Percentiles rank a stretch among this genome's conserved stretches.
Evolutionary conservation across 2,797 vertebrate genomes (phyloP).

Genomic region (Amblyopsis hoosieri): DNA sequence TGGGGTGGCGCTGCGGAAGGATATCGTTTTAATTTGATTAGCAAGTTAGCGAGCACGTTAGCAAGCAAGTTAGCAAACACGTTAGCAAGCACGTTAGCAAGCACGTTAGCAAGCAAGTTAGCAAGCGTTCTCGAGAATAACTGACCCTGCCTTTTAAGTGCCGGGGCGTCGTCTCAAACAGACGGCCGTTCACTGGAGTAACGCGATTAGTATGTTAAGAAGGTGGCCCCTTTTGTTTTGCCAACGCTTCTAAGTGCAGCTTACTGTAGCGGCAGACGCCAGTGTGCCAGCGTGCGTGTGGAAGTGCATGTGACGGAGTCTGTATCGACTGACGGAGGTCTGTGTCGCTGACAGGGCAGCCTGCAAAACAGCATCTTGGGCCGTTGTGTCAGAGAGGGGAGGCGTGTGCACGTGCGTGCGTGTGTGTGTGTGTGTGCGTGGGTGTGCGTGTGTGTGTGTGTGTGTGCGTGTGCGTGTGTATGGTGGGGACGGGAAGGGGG

Average conservation of each 20-base stretch:
- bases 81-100: no score
- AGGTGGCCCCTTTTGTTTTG: slow-evolving; percentile 58
- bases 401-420: slow-evolving; percentile 6
- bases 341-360: slow-evolving; percentile 67
- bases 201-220: slow-evolving; percentile 73
- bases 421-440: slow-evolving; percentile 1
- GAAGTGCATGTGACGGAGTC: not conserved
- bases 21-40: no score
- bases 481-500: no score
- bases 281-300: slow-evolving; percentile 27
- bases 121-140: no score
- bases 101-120: no score
- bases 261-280: slow-evolving; percentile 4
- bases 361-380: slow-evolving; percentile 34
- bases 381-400: slow-evolving; percentile 62
- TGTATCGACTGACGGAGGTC: slow-evolving; percentile 60
- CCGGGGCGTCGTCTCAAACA: slow-evolving; percentile 31
- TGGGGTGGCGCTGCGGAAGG: no score
- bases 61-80: no score
- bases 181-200: slow-evolving; percentile 55
- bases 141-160: slow-evolving; percentile 41
- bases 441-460: not conserved
- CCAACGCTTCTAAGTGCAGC: slow-evolving; percentile 45
- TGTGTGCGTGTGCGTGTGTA: not conserved
- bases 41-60: no score